Evolutionary conservation across 2,888 invertebrate species (phyloP), one percentile per base, ranked within the genome.

Genomic region (Parelbella ahira): DNA sequence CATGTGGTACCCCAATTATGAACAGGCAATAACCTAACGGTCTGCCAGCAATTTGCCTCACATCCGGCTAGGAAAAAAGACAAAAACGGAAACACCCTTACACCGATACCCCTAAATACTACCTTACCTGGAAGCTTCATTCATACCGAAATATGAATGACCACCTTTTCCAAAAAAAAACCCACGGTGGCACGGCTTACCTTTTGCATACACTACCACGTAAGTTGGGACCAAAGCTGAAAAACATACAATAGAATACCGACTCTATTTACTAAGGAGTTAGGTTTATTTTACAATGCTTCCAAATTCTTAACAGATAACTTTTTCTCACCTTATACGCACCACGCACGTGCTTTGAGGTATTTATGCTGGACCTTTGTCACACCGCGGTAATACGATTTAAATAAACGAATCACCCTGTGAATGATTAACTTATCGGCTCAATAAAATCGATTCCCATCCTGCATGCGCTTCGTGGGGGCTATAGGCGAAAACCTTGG

Each of bases 61-160:
- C 82, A 78, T 86, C 84, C 84, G 83, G 80, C 60, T 38, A 10
- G 44, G 36, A 45, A 45, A 54, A 49, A 57, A 55, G 55, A 54
- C 39, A 49, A 43, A 68, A 68, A 70, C 60, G 67, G 54, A 64
- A 63, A 62, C 55, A 63, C 60, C 57, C 62, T 61, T 57, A 57
- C 51, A 55, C 60, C 63, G 63, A 54, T 63, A 63, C 61, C 62
- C 55, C 44, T 39, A 43, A 49, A 38, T 43, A 47, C 53, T 52
- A 51, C 51, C 52, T 48, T 37, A 50, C 37, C 59, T 55, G 84
- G 84, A 83, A 84, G 75, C 50, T 76, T 78, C 79, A 82, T 70
- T 64, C 67, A 63, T 52, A 49, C 47, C 43, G 27, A 45, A 47
- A 49, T 64, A 73, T 80, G 78, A 82, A 83, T 83, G 83, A 78